A percentile compares a stretch with the other conserved stretches of the same genome.
Evolutionary conservation across 2,113 vertebrate genomes (phyloP).

Genomic region (Toxostoma redivivum): DNA sequence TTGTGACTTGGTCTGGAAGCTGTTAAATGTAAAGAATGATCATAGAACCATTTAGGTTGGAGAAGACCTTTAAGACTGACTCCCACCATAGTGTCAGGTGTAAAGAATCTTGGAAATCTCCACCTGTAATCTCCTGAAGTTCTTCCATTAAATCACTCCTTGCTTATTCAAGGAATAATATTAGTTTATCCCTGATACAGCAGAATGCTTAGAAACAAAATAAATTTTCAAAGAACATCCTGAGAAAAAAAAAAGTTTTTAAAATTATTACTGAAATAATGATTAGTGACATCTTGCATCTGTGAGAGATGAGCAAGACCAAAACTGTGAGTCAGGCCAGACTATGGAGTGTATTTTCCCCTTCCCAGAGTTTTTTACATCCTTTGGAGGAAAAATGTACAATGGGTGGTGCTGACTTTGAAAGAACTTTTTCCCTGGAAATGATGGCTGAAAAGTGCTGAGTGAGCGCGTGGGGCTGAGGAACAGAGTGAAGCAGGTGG

Average conservation of each 20-base stretch:
- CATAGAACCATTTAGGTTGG: background rate
- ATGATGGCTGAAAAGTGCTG: rapidly evolving
- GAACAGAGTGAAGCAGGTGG: rapidly evolving
- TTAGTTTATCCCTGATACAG: background rate
- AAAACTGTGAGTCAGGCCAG: background rate
- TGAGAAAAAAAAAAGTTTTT: background rate
- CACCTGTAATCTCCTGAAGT: background rate
- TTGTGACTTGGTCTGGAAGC: background rate
- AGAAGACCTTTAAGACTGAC: background rate
- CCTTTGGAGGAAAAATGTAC: background rate
- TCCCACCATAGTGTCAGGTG: background rate
- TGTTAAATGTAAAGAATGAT: background rate
- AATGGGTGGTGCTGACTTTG: rapidly evolving
- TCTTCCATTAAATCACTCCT: background rate
- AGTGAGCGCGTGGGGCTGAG: rapidly evolving
- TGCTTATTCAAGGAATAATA: background rate
- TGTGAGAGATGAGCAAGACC: background rate
- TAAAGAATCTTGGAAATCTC: background rate
- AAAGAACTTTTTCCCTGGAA: rapidly evolving
- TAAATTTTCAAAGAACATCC: background rate
- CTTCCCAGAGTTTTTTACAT: rapidly evolving
- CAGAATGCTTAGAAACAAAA: background rate
- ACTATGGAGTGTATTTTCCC: rapidly evolving
- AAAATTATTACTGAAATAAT: background rate
- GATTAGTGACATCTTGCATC: too few species aligned